Conservation (phyloP, 1,140 invertebrate genomes). For the Drosophila eugracilis region DNA sequence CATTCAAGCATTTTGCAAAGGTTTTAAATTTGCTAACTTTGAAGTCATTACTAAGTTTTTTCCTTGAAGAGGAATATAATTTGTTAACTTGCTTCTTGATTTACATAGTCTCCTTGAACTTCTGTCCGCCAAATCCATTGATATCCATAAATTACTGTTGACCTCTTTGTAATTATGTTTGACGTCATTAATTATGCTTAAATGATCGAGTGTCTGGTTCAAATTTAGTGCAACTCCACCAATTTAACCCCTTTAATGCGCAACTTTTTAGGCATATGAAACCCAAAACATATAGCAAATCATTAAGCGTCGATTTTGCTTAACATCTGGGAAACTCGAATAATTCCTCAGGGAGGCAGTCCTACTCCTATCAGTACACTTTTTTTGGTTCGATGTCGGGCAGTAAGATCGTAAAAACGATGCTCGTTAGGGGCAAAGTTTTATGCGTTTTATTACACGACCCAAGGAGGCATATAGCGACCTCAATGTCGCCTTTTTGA, state of each 20-base stretch:
- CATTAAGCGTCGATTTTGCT: conserved; percentile 57
- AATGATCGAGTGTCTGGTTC: conserved; percentile 17
- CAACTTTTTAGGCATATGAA: conserved; percentile 28
- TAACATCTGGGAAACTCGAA: conserved; percentile 22
- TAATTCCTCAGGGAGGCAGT: conserved; percentile 22
- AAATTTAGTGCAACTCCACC: neutral
- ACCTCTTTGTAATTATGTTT: conserved; percentile 7
- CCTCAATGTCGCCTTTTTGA: conserved; percentile 8
- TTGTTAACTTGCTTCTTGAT: no score
- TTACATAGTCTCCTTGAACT: neutral
- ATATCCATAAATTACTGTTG: conserved; percentile 9
- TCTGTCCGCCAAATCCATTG: neutral
- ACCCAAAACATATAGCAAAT: conserved; percentile 56
- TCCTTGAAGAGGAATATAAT: no score
- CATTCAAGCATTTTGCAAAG: no score
- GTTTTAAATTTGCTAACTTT: no score
- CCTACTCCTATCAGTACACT: neutral
- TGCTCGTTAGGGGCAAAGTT: conserved; percentile 75
- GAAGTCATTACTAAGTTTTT: no score
- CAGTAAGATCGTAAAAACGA: conserved; percentile 68
- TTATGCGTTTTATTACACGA: conserved; percentile 74
- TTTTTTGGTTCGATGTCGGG: conserved; percentile 31
- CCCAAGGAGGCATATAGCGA: conserved; percentile 27
- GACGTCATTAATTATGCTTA: conserved; percentile 18
- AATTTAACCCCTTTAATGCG: neutral